These are phyloP conservation scores for Drosophila quadrilineata DNA, from an alignment of 1,140 invertebrate species.

Conservation along the genomic window DNA sequence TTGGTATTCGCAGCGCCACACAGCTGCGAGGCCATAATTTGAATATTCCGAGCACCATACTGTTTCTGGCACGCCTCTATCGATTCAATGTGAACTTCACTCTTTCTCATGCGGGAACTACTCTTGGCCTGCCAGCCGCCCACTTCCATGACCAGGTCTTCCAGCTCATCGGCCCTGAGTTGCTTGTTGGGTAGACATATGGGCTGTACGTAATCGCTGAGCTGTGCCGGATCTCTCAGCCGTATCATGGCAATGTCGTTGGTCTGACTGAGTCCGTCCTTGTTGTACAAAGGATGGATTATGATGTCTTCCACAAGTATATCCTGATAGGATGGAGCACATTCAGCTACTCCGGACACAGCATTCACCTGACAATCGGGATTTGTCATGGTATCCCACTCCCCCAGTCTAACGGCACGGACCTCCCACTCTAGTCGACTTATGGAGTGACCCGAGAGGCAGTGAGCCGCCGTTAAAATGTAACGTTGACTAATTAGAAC, in stretches of 20 bases:
- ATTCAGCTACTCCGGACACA: conserved; percentile 49
- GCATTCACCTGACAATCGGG: conserved; percentile 60
- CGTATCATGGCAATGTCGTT: conserved; percentile 90
- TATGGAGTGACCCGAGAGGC: conserved; percentile 81
- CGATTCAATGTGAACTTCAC: conserved; percentile 41
- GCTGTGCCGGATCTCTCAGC: conserved; percentile 83
- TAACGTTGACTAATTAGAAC: conserved; percentile 83
- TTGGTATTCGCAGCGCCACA: conserved; percentile 35
- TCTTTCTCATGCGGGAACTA: conserved; percentile 83
- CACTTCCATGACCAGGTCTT: conserved; percentile 84
- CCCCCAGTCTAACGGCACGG: conserved; percentile 64
- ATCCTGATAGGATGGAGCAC: conserved; percentile 84
- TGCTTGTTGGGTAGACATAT: conserved; percentile 88
- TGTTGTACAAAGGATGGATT: conserved; percentile 85
- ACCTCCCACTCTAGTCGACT: conserved; percentile 82
- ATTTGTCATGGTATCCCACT: conserved; percentile 73
- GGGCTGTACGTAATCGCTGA: conserved; percentile 84
- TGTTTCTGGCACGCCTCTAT: conserved; percentile 46
- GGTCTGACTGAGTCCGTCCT: conserved; percentile 45
- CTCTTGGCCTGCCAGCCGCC: conserved; percentile 92
- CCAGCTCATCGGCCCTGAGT: conserved; percentile 79
- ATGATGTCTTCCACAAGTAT: conserved; percentile 84
- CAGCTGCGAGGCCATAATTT: conserved; percentile 43
- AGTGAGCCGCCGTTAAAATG: conserved; percentile 84
- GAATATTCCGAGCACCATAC: conserved; percentile 26